Base-by-base conservation (phyloP, 2,113 vertebrate genomes). In the Cisticola juncidis region DNA sequence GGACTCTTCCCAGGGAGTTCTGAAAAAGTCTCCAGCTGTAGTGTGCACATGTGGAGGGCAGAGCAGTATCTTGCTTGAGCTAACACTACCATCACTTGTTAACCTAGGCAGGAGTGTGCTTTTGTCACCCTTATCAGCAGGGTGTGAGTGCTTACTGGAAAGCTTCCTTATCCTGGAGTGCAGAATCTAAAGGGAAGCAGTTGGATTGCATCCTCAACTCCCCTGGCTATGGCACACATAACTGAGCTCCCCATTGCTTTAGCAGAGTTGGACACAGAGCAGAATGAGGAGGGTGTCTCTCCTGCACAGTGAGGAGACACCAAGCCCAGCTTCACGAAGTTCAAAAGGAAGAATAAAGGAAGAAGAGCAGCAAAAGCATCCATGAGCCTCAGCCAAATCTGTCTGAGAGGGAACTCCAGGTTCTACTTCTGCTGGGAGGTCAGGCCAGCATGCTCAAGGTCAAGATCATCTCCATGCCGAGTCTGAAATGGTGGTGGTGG, bases 261-360 rank as follows among this genome's bases (percentile, higher is more conserved):
- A 96, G 40, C 78, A 54, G 38, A 53, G 22, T 0, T 76, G 61
- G 77, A 89, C 53, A 50, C 22, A 21, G 44, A 79, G 70, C 53
- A 85, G 73, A 91, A 44, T 24, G 69, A 74, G 48, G 42, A 91
- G n/a, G 31, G 29, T 51, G 60, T 42, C 78, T 93, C 42, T 72
- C 77, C 60, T 22, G 3, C 69, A 21, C 4, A 0, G 45, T 2
- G 3, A 0, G 0, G 81, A 47, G 64, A 88, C 80, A 84, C 60
- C 31, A 29, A 92, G 57, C 36, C 54, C 66, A 47, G 56, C 60
- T 86, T 60, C 83, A 33, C 0, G 0, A 48, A 50, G 68, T 72
- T 86, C 68, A 60, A 35, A 58, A 25, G n/a, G 57, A 58, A 58
- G 38, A 24, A 4, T 35, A 42, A 89, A 78, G 44, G 50, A 91